These are phyloP conservation scores for Eilema depressum DNA, from an alignment of 2,888 invertebrate species.

Conservation along the genomic window DNA sequence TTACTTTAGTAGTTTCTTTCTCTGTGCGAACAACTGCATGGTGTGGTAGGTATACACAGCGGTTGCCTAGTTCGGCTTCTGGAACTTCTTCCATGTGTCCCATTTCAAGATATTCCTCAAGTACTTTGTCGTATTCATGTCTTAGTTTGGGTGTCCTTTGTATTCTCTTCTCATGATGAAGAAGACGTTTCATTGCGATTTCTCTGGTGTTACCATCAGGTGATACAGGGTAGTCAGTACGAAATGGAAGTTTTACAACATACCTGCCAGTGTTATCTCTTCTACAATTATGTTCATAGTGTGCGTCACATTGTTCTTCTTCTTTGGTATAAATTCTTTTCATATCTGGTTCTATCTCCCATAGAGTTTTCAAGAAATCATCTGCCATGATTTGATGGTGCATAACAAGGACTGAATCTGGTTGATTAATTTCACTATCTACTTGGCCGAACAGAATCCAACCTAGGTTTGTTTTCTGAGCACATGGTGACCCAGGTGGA, in stretches of 20 bases:
- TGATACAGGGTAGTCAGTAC: background rate
- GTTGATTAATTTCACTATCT: too few species aligned
- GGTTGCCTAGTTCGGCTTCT: background rate
- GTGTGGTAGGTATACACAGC: slow-evolving; percentile 11
- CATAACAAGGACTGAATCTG: too few species aligned
- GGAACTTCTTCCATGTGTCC: slow-evolving; percentile 17
- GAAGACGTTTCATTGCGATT: slow-evolving; percentile 5
- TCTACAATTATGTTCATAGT: too few species aligned
- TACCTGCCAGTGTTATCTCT: too few species aligned
- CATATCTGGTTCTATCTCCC: too few species aligned
- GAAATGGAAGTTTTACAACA: slow-evolving; percentile 15
- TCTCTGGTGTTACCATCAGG: slow-evolving; percentile 14
- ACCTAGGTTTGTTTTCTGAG: slow-evolving; percentile 15
- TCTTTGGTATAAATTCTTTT: too few species aligned
- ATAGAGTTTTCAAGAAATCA: too few species aligned
- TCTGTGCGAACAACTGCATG: slow-evolving; percentile 5
- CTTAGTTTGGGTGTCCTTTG: too few species aligned
- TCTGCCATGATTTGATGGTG: too few species aligned
- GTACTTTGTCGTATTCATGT: slow-evolving; percentile 9
- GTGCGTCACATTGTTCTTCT: too few species aligned
- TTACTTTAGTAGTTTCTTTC: too few species aligned
- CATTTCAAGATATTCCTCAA: slow-evolving; percentile 13
- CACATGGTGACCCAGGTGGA: too few species aligned
- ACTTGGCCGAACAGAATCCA: slow-evolving; percentile 17
- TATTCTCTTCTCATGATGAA: slow-evolving; percentile 17